Conservation (phyloP, 2,113 vertebrate species). For the Scolopax mira region DNA sequence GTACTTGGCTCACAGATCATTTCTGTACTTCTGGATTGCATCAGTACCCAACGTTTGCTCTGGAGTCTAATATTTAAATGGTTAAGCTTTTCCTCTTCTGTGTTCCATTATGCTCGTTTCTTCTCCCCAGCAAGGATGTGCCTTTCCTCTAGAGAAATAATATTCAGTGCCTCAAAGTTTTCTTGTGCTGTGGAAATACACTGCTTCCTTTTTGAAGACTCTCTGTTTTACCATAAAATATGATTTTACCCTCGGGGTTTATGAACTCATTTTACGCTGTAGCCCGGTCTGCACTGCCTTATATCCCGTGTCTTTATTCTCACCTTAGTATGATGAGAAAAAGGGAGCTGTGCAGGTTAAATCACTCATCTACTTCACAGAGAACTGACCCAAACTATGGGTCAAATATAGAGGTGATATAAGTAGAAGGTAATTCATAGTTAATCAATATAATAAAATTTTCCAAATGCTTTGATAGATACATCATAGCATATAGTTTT, state of each 20-base stretch:
- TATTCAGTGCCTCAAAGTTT: neutral
- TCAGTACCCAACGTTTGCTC: neutral
- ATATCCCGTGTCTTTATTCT: neutral
- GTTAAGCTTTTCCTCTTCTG: neutral
- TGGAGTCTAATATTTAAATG: neutral
- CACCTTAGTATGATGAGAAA: neutral
- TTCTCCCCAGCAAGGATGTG: rapidly evolving
- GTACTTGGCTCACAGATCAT: neutral
- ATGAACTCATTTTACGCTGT: neutral
- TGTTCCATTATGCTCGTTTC: neutral
- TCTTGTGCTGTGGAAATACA: neutral
- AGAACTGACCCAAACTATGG: neutral
- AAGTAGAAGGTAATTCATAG: neutral
- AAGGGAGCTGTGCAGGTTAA: neutral
- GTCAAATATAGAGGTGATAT: neutral
- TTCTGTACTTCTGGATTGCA: neutral
- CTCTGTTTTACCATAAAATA: neutral
- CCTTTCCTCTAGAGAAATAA: neutral
- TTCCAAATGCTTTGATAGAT: neutral
- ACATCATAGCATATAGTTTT: neutral
- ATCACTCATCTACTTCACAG: neutral
- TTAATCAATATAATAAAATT: neutral
- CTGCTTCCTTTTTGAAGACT: neutral
- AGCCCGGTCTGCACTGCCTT: neutral
- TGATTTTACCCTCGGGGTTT: neutral